Evolutionary conservation across 2,797 vertebrate species (phyloP).

Genomic region (Leptodactylus fallax): DNA sequence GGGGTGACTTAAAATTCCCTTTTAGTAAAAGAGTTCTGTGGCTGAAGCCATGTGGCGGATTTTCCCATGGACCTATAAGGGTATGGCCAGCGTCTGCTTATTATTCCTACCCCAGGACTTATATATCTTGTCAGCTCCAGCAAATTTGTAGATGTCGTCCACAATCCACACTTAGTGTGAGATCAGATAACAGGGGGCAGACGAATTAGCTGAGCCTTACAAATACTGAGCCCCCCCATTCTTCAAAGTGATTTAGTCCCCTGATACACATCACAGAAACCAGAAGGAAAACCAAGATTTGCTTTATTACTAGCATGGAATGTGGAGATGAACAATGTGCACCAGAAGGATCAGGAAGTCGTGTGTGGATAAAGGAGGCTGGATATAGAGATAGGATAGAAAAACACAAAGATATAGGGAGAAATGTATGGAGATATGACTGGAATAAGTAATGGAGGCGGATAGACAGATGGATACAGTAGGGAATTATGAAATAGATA

Average conservation of each 20-base stretch:
- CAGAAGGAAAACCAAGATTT: not conserved
- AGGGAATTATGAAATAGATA: too few relatives aligned
- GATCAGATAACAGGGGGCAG: constrained; percentile 70
- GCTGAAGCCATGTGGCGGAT: constrained; percentile 62
- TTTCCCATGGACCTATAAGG: constrained; percentile 64
- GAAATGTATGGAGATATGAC: too few relatives aligned
- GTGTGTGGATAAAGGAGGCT: too few relatives aligned
- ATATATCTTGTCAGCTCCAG: constrained; percentile 64
- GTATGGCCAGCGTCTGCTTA: constrained; percentile 71
- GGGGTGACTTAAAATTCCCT: too few relatives aligned
- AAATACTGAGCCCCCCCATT: constrained; percentile 51
- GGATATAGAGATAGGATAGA: too few relatives aligned
- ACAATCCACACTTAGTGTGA: constrained; percentile 66
- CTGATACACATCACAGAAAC: constrained; percentile 1
- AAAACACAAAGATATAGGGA: too few relatives aligned
- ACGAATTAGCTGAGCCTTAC: constrained; percentile 65
- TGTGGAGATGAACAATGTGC: not conserved
- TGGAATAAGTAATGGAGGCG: too few relatives aligned
- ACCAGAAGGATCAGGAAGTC: not conserved
- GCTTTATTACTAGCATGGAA: constrained; percentile 3
- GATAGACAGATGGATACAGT: too few relatives aligned
- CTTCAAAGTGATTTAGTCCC: constrained; percentile 68
- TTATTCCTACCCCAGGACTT: constrained; percentile 67
- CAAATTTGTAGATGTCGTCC: constrained; percentile 61
- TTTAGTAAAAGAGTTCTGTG: not conserved